Conservation (phyloP, 2,888 invertebrate genomes). For the Xanthia togata region DNA sequence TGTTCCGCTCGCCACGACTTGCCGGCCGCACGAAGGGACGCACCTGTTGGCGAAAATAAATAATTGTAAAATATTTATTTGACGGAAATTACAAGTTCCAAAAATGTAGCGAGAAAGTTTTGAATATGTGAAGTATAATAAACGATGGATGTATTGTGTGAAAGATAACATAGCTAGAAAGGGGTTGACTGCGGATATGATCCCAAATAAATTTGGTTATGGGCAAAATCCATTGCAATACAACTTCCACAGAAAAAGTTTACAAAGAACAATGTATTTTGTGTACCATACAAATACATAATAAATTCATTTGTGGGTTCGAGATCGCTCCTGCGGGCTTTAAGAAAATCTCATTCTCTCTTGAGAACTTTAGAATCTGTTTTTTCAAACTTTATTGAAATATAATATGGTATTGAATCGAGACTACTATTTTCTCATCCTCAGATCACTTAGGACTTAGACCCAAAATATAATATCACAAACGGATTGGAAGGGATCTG, state of each 20-base stretch:
- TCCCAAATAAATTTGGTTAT: too few relatives aligned
- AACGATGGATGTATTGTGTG: too few relatives aligned
- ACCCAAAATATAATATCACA: neutral
- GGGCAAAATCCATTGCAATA: neutral
- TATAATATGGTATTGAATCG: too few relatives aligned
- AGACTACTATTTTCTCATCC: too few relatives aligned
- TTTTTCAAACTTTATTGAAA: neutral
- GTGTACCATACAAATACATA: neutral
- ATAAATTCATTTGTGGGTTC: neutral
- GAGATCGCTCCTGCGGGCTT: neutral
- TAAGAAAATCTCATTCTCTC: too few relatives aligned
- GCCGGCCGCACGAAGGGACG: slow-evolving; percentile 93
- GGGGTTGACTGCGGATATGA: too few relatives aligned
- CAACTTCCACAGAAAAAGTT: neutral
- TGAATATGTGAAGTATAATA: too few relatives aligned
- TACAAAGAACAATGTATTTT: too few relatives aligned
- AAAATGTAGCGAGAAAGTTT: too few relatives aligned
- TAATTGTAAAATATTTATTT: neutral
- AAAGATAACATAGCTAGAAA: too few relatives aligned
- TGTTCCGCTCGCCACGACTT: slow-evolving; percentile 97
- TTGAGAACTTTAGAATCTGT: neutral
- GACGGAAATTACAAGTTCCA: neutral
- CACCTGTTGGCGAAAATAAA: slow-evolving; percentile 86
- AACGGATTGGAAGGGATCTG: too few relatives aligned
- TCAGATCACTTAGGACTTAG: neutral